Conservation (phyloP, 2,113 vertebrate genomes). For the Orycteropus afer region DNA sequence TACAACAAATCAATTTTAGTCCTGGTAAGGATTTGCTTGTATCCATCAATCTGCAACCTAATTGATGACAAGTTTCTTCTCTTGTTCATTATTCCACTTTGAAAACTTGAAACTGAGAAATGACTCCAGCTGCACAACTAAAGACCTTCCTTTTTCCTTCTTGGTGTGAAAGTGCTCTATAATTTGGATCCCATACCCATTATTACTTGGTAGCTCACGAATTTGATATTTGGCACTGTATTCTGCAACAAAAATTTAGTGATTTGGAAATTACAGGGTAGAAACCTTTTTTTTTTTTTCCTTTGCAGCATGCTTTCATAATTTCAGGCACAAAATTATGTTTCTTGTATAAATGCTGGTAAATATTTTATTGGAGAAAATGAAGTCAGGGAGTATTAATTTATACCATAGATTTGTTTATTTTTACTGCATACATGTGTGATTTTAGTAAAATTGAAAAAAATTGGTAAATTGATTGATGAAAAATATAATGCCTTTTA, state of each 20-base stretch:
- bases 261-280: constrained; percentile 24
- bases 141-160: constrained; percentile 43
- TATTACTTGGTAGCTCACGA: background rate
- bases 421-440: background rate
- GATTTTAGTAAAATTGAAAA: constrained; percentile 4
- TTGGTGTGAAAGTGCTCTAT: background rate
- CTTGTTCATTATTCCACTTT: constrained; percentile 5
- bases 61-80: constrained; percentile 40
- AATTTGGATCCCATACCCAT: background rate
- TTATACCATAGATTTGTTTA: constrained; percentile 9
- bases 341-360: background rate
- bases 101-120: constrained; percentile 60
- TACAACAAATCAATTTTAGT: constrained; percentile 1
- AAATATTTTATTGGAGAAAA: background rate
- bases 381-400: background rate
- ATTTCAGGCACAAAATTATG: background rate
- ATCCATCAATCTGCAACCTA: constrained; percentile 41
- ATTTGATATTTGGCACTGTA: background rate
- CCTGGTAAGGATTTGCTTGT: background rate
- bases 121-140: background rate
- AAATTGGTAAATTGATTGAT: background rate
- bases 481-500: background rate
- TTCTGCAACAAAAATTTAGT: background rate
- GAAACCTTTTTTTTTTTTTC: background rate
- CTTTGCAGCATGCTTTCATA: background rate